Conservation (phyloP, 2,797 vertebrate species). For the Sebastes trivittatus region DNA sequence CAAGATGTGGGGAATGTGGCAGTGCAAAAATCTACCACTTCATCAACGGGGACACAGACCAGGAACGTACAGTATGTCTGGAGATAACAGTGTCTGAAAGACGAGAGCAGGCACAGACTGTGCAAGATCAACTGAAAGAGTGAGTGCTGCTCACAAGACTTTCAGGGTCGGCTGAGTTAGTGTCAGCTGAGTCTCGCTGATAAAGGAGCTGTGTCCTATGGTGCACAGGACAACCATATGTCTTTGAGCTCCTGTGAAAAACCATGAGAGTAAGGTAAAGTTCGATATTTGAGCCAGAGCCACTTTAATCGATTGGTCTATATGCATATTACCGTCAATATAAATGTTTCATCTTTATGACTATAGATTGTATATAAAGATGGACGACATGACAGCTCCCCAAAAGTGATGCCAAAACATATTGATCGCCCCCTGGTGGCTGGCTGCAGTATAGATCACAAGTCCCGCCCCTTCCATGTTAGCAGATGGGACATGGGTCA, state of each 20-base stretch:
- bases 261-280: neutral
- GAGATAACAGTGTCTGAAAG: neutral
- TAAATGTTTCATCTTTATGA: neutral
- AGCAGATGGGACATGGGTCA: too few relatives aligned
- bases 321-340: neutral
- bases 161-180: neutral
- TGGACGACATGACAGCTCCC: too few relatives aligned
- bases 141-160: slow-evolving; percentile 32
- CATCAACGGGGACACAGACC: neutral
- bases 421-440: too few relatives aligned
- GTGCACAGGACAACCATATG: neutral
- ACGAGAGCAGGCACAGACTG: neutral
- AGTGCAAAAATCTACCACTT: neutral
- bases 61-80: neutral
- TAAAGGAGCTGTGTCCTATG: slow-evolving; percentile 38
- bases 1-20: neutral
- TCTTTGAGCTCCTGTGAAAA: slow-evolving; percentile 3
- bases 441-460: neutral
- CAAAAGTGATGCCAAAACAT: too few relatives aligned
- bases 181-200: slow-evolving; percentile 33
- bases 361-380: too few relatives aligned
- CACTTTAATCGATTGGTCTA: neutral
- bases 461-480: neutral
- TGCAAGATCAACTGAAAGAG: neutral
- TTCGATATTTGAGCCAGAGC: neutral